These are phyloP conservation scores for Chondrilla cf. caribensis DNA, from an alignment of 37 sponge, comb jelly and placozoan genomes.

Conservation along the genomic window DNA sequence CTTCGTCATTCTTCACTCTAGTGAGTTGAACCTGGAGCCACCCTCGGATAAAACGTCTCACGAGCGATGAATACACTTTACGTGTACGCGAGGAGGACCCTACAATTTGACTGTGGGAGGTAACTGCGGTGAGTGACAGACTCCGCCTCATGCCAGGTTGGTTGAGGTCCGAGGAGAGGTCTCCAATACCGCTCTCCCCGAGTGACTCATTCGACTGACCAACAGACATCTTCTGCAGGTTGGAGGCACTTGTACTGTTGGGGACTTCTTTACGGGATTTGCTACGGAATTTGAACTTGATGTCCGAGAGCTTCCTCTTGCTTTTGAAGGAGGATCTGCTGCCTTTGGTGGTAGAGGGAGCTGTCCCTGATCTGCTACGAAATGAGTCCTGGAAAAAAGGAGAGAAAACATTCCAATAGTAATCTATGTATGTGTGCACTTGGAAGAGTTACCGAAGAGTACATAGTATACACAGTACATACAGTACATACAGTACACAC, in stretches of 20 bases:
- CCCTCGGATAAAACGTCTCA: background rate
- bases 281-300: background rate
- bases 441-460: too few relatives aligned
- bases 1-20: background rate
- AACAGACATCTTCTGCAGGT: background rate
- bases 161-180: background rate
- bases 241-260: background rate
- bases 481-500: too few relatives aligned
- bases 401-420: too few relatives aligned
- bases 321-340: background rate
- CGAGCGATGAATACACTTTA: background rate
- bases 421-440: too few relatives aligned
- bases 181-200: background rate
- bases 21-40: constrained; percentile 9
- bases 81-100: background rate
- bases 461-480: too few relatives aligned
- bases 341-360: background rate
- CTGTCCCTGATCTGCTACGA: background rate
- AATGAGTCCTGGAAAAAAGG: background rate
- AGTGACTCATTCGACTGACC: background rate
- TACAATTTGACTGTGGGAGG: background rate
- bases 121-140: background rate
- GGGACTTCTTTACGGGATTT: background rate
- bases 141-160: constrained; percentile 3
- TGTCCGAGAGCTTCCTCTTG: background rate